Evolutionary conservation across 2,888 invertebrate genomes (phyloP).

Genomic region (Eupithecia pulchellata): DNA sequence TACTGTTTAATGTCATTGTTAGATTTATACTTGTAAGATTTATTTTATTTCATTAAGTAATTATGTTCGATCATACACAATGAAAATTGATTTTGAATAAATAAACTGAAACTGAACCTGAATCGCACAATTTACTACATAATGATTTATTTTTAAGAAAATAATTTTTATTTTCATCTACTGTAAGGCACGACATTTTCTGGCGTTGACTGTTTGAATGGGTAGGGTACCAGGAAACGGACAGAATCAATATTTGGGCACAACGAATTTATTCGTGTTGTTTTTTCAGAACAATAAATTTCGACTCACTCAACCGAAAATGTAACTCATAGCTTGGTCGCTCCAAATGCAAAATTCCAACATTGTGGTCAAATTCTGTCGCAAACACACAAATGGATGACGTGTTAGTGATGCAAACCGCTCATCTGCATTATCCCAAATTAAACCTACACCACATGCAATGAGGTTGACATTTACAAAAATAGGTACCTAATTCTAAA

Average conservation of each 20-base stretch:
- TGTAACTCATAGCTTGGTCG: neutral
- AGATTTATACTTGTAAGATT: too few species aligned
- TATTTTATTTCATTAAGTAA: too few species aligned
- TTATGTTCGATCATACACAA: too few species aligned
- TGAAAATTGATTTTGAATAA: too few species aligned
- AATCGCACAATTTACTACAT: too few species aligned
- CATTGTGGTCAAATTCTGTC: conserved; percentile 21
- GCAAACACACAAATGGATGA: conserved; percentile 18
- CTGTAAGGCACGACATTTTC: neutral
- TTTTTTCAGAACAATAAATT: neutral
- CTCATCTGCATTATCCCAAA: conserved; percentile 25
- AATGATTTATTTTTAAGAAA: too few species aligned
- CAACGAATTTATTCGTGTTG: neutral
- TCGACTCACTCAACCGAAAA: neutral
- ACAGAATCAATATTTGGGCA: neutral
- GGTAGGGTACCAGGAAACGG: neutral
- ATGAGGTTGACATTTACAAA: conserved; percentile 4
- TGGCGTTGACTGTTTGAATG: neutral
- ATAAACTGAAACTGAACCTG: too few species aligned
- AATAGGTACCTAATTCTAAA: neutral
- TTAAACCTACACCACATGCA: conserved; percentile 25
- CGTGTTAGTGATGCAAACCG: conserved; percentile 18
- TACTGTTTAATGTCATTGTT: too few species aligned
- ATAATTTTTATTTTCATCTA: too few species aligned
- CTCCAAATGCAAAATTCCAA: conserved; percentile 5